Base-by-base conservation (phyloP, 1,140 invertebrate genomes). In the Sitophilus oryzae region DNA sequence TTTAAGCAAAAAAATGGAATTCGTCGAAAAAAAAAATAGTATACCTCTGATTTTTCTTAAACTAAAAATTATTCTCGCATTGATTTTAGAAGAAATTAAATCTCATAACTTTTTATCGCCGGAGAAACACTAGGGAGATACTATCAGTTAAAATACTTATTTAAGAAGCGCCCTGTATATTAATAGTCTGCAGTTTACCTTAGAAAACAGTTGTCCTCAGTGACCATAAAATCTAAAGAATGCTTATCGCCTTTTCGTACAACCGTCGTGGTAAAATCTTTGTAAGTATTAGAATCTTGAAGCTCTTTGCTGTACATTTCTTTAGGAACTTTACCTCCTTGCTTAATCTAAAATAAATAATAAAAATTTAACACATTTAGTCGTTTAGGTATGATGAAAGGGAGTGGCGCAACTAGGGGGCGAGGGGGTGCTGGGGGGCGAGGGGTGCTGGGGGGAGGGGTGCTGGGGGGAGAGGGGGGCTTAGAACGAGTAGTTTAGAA, bases 261-360 rank as follows among this genome's bases (percentile, higher is more conserved):
- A 0, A 78, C 80, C 1, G 80, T 75, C 1, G 79, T 79, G 8
- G 74, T 81, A 56, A 83, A 87, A 41, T 84, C 76, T 42, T 79
- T 75, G 35, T 78, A 50, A 21, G 36, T 18, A 1, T 9, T 30
- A 19, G 20, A 77, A 8, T 74, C 70, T 56, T 76, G 67, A 36
- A 69, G 66, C 20, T 68, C 71, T 74, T 80, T 77, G 36, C 77
- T 74, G 71, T 91, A 83, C 68, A 75, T 83, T 3, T 76, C 72
- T 68, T 91, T 85, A 16, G 91, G 88, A 18, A 96, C 77, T 73
- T 86, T 88, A 2, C 89, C 89, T 37, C 88, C 89, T 66, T 80
- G 80, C 52, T 76, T 77, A 43, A 89, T 79, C 85, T 88, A 54
- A 21, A 68, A 70, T 4, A 46, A 48, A 52, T 51, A 37, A 3